These are phyloP conservation scores for Malthinus seriepunctatus DNA, from an alignment of 2,888 invertebrate species.

Conservation along the genomic window DNA sequence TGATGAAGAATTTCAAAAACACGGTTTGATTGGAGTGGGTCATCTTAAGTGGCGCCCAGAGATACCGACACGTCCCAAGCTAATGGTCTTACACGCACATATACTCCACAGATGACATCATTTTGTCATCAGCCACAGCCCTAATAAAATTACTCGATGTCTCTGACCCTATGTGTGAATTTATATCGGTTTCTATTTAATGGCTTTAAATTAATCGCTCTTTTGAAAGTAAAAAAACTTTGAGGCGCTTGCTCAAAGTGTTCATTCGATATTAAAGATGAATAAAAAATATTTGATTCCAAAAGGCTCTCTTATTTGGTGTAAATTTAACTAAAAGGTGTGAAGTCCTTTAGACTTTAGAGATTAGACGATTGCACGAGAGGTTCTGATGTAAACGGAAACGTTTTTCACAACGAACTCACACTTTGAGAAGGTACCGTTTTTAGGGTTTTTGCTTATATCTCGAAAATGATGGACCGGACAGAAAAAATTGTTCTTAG, in stretches of 20 bases:
- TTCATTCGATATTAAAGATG: neutral
- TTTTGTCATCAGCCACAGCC: slow-evolving; percentile 51
- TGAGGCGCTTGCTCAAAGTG: neutral
- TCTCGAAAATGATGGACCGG: too few species aligned
- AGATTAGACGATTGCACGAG: too few species aligned
- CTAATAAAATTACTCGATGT: slow-evolving; percentile 48
- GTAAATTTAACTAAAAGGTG: too few species aligned
- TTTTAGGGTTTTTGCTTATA: too few species aligned
- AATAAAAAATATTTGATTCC: too few species aligned
- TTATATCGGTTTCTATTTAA: neutral
- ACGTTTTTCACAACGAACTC: too few species aligned
- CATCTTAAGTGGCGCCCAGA: slow-evolving; percentile 35
- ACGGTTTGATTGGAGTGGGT: slow-evolving; percentile 25
- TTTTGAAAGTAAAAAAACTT: neutral
- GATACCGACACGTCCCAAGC: slow-evolving; percentile 45
- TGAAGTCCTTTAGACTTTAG: too few species aligned
- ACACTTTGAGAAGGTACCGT: too few species aligned
- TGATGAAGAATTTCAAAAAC: slow-evolving; percentile 14
- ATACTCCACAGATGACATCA: slow-evolving; percentile 53
- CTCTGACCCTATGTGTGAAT: slow-evolving; percentile 14
- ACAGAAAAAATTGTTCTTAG: too few species aligned
- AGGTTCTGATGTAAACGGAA: too few species aligned
- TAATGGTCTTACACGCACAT: slow-evolving; percentile 53
- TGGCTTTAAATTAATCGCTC: too few species aligned
- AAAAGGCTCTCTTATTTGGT: too few species aligned